Base-by-base conservation (phyloP, 1,140 invertebrate species). In the Drusus annulatus region DNA sequence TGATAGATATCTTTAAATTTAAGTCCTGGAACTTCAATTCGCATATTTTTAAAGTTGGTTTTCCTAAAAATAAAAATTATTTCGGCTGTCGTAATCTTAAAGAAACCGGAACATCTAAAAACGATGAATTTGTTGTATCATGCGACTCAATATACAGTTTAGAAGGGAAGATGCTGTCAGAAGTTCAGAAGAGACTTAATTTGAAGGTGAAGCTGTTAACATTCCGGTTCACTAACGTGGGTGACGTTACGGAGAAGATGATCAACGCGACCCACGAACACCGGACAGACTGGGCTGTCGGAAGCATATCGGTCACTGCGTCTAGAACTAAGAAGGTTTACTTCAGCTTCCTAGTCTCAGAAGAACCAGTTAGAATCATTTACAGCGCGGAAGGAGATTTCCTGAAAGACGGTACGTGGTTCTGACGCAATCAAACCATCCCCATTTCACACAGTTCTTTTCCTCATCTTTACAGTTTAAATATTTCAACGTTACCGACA, bases 131-230 rank as follows among this genome's bases (percentile, higher is more conserved):
- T 45, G n/a, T 6, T 16, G 65, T 69, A 1, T 19, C n/a, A 0
- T 69, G 65, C 51, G 65, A 69, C 5, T 7, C 0, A n/a, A 7
- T 36, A 17, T 8, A 19, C 8, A n/a, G 65, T 21, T 19, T 69
- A 50, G 65, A 69, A 50, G 65, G 65, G 3, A 69, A 51, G 1
- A 69, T 69, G n/a, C 28, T 69, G 13, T 7, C 0, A 8, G 65
- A 69, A 45, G 13, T 69, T 31, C 36, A 69, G 36, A 69, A 23
- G 45, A 69, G 65, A 19, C 17, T 69, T 16, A 7, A 69, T 36
- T 50, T 69, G n/a, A 50, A 69, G 3, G 17, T 19, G 15, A 50
- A 19, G 16, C 2, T 69, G 65, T 31, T 69, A 17, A 19, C 36
- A 21, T 63, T 63, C 21, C 31, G 17, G n/a, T 5, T 17, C 28